These are phyloP conservation scores for Lochmaea crataegi DNA, from an alignment of 2,888 invertebrate genomes.

Conservation along the genomic window DNA sequence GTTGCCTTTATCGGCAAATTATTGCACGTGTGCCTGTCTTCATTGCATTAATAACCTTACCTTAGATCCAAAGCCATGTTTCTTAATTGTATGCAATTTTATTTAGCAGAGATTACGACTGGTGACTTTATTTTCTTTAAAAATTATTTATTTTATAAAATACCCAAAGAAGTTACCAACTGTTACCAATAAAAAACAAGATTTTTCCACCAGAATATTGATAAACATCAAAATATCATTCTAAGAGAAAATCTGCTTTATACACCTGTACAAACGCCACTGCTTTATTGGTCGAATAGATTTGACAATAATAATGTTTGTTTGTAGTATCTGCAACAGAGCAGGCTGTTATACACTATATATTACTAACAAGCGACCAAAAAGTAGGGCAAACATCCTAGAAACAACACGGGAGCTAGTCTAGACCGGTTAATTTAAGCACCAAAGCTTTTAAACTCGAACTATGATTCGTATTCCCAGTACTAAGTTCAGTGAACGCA, in stretches of 20 bases:
- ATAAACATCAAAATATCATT: too few species aligned
- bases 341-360: slow-evolving; percentile 4
- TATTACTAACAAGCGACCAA: slow-evolving; percentile 13
- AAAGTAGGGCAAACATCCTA: slow-evolving; percentile 37
- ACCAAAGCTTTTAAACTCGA: slow-evolving; percentile 33
- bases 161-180: too few species aligned
- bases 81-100: too few species aligned
- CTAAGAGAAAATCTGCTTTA: not conserved
- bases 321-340: slow-evolving; percentile 9
- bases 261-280: slow-evolving; percentile 3
- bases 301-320: slow-evolving; percentile 12
- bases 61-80: too few species aligned
- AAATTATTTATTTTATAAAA: too few species aligned
- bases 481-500: slow-evolving; percentile 52
- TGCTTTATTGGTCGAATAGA: not conserved
- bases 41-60: too few species aligned
- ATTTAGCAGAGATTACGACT: too few species aligned
- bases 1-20: too few species aligned
- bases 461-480: slow-evolving; percentile 34
- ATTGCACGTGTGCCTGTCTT: too few species aligned
- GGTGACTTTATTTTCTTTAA: too few species aligned
- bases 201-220: too few species aligned
- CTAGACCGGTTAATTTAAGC: slow-evolving; percentile 47
- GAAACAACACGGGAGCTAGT: slow-evolving; percentile 39
- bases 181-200: too few species aligned